Conservation (phyloP, 1,140 invertebrate genomes). For the Mamestra configurata region DNA sequence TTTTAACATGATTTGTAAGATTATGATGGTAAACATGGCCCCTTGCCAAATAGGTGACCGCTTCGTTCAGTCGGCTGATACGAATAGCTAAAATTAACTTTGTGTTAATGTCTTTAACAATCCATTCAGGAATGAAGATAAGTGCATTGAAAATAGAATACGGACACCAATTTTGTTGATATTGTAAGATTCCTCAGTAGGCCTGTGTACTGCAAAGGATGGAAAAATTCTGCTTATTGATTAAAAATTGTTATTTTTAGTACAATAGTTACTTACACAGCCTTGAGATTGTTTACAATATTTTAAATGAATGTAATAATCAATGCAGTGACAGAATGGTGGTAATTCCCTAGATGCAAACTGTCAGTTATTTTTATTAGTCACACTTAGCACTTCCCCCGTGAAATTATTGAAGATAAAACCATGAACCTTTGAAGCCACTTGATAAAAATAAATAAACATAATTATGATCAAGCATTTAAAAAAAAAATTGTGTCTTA, state of each 20-base stretch:
- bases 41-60: conserved; percentile 51
- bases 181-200: background rate
- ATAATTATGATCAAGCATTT: too few species aligned
- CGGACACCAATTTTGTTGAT: background rate
- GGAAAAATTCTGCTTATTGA: too few species aligned
- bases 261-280: too few species aligned
- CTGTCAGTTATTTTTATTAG: too few species aligned
- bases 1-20: conserved; percentile 44
- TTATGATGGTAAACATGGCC: conserved; percentile 53
- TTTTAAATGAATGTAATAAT: background rate
- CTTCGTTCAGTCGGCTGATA: background rate
- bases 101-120: conserved; percentile 29
- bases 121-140: conserved; percentile 12
- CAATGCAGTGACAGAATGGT: background rate
- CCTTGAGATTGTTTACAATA: background rate
- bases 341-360: background rate
- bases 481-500: too few species aligned
- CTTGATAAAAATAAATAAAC: too few species aligned
- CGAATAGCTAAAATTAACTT: conserved; percentile 6
- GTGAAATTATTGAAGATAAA: too few species aligned
- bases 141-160: background rate
- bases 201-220: background rate
- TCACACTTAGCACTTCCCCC: background rate
- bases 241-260: background rate
- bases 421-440: too few species aligned